A percentile compares a stretch with the other conserved stretches of the same genome.
phyloP scores from a whole-genome alignment of 2,888 invertebrate species.

The Megamerina dolium region DNA sequence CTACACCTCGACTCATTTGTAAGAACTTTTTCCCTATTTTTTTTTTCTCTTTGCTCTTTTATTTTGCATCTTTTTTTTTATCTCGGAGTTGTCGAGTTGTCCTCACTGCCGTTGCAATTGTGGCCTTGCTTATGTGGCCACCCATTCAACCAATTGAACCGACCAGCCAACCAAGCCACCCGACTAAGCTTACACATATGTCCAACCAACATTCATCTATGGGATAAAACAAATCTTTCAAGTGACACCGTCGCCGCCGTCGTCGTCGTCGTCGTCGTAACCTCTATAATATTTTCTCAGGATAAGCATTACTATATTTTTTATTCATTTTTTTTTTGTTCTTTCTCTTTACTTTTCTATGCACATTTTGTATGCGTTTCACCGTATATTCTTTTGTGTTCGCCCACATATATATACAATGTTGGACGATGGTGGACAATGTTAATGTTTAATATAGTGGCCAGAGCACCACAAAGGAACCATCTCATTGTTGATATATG shows the following conservation, averaged over 20 bases:
- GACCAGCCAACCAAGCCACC: conserved; percentile 22
- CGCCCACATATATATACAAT: too few species aligned
- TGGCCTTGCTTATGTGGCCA: conserved; percentile 27
- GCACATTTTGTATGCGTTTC: not conserved
- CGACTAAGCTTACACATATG: conserved; percentile 11
- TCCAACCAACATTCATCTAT: conserved; percentile 14
- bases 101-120: conserved; percentile 22
- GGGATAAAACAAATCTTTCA: conserved; percentile 23
- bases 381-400: too few species aligned
- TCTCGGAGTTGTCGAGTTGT: conserved; percentile 4
- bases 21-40: not conserved
- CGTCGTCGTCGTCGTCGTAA: not conserved
- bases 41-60: not conserved
- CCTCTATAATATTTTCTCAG: not conserved
- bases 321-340: conserved; percentile 5
- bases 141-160: conserved; percentile 8
- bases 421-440: too few species aligned
- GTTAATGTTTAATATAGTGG: too few species aligned
- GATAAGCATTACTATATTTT: conserved; percentile 8
- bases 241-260: not conserved
- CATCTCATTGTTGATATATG: too few species aligned
- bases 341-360: conserved; percentile 5
- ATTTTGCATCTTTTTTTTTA: conserved; percentile 1
- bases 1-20: too few species aligned
- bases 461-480: too few species aligned